Base-by-base conservation (phyloP, 2,797 vertebrate genomes). In the Coregonus suidteri region DNA sequence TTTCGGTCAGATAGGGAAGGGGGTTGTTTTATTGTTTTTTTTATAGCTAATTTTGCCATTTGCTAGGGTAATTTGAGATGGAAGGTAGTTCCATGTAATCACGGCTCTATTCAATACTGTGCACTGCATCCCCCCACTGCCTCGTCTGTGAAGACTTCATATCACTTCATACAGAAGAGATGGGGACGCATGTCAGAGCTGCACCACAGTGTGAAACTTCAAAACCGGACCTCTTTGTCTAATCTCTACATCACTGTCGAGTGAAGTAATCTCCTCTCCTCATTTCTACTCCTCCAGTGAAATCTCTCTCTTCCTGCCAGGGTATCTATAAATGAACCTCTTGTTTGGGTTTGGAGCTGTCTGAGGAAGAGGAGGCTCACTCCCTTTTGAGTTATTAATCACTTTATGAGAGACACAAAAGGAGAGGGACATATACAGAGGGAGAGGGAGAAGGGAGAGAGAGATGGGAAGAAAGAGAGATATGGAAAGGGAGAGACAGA, bases 321-420 rank as follows among this genome's bases (percentile, higher is more conserved):
- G 77, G 73, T 74, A 83, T 90, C 87, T 76, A 77, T 89, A 88
- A 85, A 92, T 90, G 88, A 85, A 81, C 82, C 67, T 79, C 78
- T 76, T 91, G 89, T 92, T 91, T 89, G 91, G 91, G 87, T 92
- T 90, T 84, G 20, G n/a, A 68, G 67, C 71, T 41, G 85, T 87
- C 88, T 84, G 82, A 77, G 47, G 75, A 79, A 79, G 59, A 62
- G 15, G 59, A 20, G 59, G 2, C 59, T 77, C 76, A 7, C 75
- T n/a, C 80, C 75, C 83, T 85, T 76, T 74, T 78, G 20, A 74
- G 78, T 77, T 81, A 77, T 82, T 81, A 86, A 81, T 88, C 76
- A 76, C 73, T 75, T 80, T 79, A 86, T 84, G 30, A 16, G 16
- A 41, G 34, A 67, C 65, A 11, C 30, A 68, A 31, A 68, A 7